Conservation (phyloP, 2,888 invertebrate species). For the Agrotis puta region DNA sequence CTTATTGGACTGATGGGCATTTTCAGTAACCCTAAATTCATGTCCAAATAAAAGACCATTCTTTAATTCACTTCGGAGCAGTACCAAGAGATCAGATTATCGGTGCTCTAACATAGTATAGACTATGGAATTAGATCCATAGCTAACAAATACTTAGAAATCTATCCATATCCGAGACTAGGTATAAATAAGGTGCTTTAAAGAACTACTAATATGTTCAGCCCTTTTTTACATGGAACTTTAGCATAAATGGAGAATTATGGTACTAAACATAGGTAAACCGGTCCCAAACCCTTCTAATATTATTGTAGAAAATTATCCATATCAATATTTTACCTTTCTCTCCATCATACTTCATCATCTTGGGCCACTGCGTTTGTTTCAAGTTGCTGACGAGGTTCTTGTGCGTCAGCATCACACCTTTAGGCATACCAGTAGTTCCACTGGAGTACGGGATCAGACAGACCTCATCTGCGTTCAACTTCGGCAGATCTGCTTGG, state of each 20-base stretch:
- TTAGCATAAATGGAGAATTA: no score
- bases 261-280: no score
- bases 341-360: conserved; percentile 85
- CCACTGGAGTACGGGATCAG: conserved; percentile 93
- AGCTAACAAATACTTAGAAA: not conserved
- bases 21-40: no score
- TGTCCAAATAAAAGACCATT: no score
- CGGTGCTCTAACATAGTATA: not conserved
- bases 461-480: conserved; percentile 89
- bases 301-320: no score
- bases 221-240: no score
- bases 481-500: conserved; percentile 81
- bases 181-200: not conserved
- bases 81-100: no score
- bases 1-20: no score
- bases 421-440: conserved; percentile 96
- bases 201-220: no score
- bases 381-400: conserved; percentile 92
- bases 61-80: no score
- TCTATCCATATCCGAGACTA: not conserved
- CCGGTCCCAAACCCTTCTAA: no score
- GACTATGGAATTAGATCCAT: no score
- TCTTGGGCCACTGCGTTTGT: conserved; percentile 85
- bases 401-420: conserved; percentile 94
- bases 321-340: conserved; percentile 72